Base-by-base conservation (phyloP, 2,888 invertebrate species). In the Subacronicta megacephala region DNA sequence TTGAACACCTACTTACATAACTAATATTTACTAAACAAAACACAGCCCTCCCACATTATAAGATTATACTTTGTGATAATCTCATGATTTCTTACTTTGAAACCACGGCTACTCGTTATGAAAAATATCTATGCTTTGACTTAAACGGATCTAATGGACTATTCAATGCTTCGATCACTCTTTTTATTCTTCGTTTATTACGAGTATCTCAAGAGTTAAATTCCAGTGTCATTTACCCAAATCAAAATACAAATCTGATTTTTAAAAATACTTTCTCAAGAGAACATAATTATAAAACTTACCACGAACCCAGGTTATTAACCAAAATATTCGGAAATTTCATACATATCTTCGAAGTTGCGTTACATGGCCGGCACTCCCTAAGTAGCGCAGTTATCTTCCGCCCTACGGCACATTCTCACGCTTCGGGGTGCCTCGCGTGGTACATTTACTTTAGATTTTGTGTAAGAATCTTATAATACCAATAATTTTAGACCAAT, bases 281-380 rank as follows among this genome's bases (percentile, higher is more conserved):
- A 37, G 33, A 54, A 36, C 40, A n/a, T n/a, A n/a, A n/a, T 43
- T 60, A 52, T 23, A 71, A 60, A 52, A 51, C 41, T 46, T 46
- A 46, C 47, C 45, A 45, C 18, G 51, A 42, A 44, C n/a, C n/a
- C 43, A 36, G 38, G 38, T 56, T 52, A 68, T 51, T 66, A 66
- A 51, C 40, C 46, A 35, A 51, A 50, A 64, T 64, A 47, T 64
- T 74, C 72, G 72, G 72, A 79, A 71, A 80, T 75, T 70, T 70
- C 65, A 64, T 66, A 72, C 73, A 77, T 77, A 72, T 75, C 64
- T 63, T 29, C 35, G 26, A 58, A 45, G 42, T 56, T 63, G 54
- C 63, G 57, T 60, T 49, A 45, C 66, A 56, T 65, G 35, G 36
- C 26, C 16, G 57, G 47, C 61, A 65, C 73, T 64, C 65, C 62